Base-by-base conservation (phyloP, 2,888 invertebrate genomes). In the Oligia strigilis region DNA sequence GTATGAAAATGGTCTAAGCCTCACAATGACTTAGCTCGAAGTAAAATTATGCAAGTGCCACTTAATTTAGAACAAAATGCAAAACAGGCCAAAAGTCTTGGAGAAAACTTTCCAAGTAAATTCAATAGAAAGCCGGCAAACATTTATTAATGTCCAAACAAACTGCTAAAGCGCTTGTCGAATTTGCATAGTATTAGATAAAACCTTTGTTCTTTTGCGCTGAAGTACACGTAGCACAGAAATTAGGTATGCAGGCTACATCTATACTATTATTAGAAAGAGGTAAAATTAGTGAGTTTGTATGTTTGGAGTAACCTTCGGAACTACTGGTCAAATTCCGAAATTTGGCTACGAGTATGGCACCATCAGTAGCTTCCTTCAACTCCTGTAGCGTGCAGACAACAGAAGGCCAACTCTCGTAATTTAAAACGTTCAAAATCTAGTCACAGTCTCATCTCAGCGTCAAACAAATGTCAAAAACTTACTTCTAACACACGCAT, bases 101-200 rank as follows among this genome's bases (percentile, higher is more conserved):
- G n/a, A 70, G 55, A 60, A 81, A 78, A 75, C 49, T 82, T 75
- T 73, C 9, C 65, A 65, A 82, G 86, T 72, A 74, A 80, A 83
- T 86, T 79, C 67, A 75, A 79, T 83, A 55, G 65, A 52, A 72
- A 83, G 60, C 60, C n/a, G 58, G 49, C 74, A 72, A 83, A 74
- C 80, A 85, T 86, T 84, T 83, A 85, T 85, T 75, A 77, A 85
- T 72, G 72, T 70, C 43, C 58, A 49, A 86, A 79, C 79, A 74
- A 76, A 72, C 71, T 60, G 83, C 65, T 77, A 80, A 85, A 62
- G 76, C 43, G 64, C 17, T 36, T 43, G 40, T 70, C 65, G 55
- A 77, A 86, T 85, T 85, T 86, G 65, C 85, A 86, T 85, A 77
- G 46, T 86, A 86, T 86, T 86, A 79, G 5, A 58, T 49, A 62